A percentile compares a stretch with the other conserved stretches of the same genome.
These are phyloP conservation scores for Gonioctena quinquepunctata DNA, from an alignment of 1,140 invertebrate species.

Conservation along the genomic window DNA sequence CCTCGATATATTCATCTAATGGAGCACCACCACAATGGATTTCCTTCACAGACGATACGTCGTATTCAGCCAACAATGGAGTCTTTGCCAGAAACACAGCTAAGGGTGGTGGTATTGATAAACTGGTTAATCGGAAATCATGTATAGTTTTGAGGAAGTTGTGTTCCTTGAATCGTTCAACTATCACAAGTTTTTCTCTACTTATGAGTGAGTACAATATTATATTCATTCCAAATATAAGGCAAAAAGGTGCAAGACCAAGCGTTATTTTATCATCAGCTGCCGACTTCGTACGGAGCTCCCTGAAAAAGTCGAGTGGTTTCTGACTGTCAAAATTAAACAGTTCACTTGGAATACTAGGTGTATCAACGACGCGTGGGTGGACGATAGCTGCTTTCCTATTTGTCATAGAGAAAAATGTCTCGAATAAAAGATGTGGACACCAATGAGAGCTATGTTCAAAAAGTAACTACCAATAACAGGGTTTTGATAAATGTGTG, in stretches of 20 bases:
- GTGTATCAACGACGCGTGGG: no score
- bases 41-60: conserved; percentile 54
- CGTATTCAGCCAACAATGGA: conserved; percentile 54
- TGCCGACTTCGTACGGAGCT: background rate
- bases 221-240: conserved; percentile 34
- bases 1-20: no score
- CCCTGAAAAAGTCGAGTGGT: no score
- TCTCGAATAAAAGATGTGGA: no score
- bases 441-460: no score
- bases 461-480: no score
- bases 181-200: conserved; percentile 38
- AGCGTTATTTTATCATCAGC: background rate
- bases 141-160: conserved; percentile 61
- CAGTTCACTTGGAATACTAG: no score
- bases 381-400: no score
- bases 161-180: conserved; percentile 64
- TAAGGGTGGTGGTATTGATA: conserved; percentile 62
- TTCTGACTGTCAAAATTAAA: no score
- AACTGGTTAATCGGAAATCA: conserved; percentile 60
- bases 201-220: conserved; percentile 23
- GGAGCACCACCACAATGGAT: conserved; percentile 60
- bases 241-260: conserved; percentile 44
- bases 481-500: no score
- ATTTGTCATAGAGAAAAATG: no score
- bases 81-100: conserved; percentile 62